phyloP scores from a whole-genome alignment of 2,113 vertebrate species.

The Paedocypris sp. region DNA sequence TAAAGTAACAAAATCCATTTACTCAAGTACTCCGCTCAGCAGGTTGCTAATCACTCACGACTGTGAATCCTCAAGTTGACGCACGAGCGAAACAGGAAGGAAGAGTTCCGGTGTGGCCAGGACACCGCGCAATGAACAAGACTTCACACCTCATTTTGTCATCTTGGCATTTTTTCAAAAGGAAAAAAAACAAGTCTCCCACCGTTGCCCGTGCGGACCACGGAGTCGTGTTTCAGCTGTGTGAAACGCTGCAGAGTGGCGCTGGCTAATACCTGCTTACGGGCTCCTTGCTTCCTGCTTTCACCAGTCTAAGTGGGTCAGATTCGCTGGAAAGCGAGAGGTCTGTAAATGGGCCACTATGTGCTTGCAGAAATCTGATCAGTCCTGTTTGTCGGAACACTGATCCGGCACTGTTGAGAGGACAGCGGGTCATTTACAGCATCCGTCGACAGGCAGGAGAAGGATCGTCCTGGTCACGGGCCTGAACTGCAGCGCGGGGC shows the following conservation, averaged over 20 bases:
- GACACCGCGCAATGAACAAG: neutral
- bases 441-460: neutral
- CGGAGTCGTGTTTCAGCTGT: constrained; percentile 25
- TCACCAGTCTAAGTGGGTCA: constrained; percentile 16
- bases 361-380: constrained; percentile 1
- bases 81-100: no score
- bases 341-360: constrained; percentile 26
- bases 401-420: neutral
- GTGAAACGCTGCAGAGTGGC: constrained; percentile 9
- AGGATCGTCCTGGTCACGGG: neutral
- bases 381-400: constrained; percentile 8
- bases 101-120: no score
- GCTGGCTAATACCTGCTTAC: neutral
- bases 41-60: no score
- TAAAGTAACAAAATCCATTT: no score
- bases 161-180: constrained; percentile 15
- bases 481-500: neutral
- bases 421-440: constrained; percentile 8
- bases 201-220: neutral
- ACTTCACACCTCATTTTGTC: neutral
- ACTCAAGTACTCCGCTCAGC: no score
- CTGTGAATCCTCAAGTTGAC: no score
- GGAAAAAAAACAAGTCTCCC: neutral
- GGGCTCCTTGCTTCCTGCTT: constrained; percentile 14
- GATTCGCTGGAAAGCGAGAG: constrained; percentile 5